Evolutionary conservation across 2,797 vertebrate genomes (phyloP).

Genomic region (Okamejei kenojei): DNA sequence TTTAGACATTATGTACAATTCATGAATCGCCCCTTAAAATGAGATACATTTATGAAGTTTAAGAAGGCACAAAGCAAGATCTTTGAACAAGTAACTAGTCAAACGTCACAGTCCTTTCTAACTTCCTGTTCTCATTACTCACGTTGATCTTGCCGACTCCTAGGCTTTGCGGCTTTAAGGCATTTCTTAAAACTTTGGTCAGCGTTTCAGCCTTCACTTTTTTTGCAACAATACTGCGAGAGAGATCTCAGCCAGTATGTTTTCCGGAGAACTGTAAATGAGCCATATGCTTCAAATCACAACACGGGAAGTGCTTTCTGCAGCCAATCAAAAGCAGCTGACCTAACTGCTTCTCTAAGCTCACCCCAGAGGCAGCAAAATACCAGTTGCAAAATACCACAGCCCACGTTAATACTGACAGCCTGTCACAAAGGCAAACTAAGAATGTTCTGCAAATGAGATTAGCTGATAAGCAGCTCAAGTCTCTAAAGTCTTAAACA

Average conservation of each 20-base stretch:
- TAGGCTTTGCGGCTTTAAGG: neutral
- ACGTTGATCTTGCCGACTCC: neutral
- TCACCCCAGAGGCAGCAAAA: constrained; percentile 40
- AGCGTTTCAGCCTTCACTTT: neutral
- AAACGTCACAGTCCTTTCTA: neutral
- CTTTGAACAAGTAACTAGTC: neutral
- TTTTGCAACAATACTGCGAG: neutral
- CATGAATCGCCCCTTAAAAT: neutral
- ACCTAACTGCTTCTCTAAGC: constrained; percentile 39
- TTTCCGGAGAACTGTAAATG: constrained; percentile 30
- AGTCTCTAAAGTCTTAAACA: neutral
- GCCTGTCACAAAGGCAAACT: constrained; percentile 13
- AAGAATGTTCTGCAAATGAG: neutral
- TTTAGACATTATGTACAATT: neutral
- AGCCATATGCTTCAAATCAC: constrained; percentile 63
- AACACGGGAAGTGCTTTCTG: constrained; percentile 63
- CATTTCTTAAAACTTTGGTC: neutral
- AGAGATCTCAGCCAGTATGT: neutral
- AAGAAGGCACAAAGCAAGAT: neutral
- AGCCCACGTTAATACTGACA: neutral
- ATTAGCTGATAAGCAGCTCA: neutral
- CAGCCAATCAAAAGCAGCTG: constrained; percentile 56
- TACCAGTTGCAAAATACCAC: neutral
- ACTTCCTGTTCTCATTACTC: constrained; percentile 33
- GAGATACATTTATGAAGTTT: neutral